These are phyloP conservation scores for Heterochromis multidens DNA, from an alignment of 2,113 vertebrate species.

Conservation along the genomic window DNA sequence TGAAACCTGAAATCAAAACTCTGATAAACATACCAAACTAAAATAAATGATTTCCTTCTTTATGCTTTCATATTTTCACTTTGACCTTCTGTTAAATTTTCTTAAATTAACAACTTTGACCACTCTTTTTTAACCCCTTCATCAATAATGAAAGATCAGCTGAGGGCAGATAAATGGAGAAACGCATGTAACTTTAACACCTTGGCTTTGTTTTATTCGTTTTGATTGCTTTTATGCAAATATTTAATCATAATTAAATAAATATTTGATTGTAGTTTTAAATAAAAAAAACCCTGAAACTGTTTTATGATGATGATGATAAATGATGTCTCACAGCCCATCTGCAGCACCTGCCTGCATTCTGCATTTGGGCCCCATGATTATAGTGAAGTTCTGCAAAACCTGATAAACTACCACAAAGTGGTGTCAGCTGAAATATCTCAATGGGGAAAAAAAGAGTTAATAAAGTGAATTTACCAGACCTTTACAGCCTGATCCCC, in stretches of 20 bases:
- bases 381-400: not conserved
- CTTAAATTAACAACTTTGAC: too few relatives aligned
- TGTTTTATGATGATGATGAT: not conserved
- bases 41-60: not conserved
- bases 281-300: not conserved
- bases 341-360: not conserved
- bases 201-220: too few relatives aligned
- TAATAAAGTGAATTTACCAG: not conserved
- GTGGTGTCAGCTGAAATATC: not conserved
- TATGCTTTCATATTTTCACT: not conserved
- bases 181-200: too few relatives aligned
- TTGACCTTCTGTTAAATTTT: too few relatives aligned
- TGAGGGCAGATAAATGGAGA: too few relatives aligned
- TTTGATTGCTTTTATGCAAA: too few relatives aligned
- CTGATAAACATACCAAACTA: not conserved
- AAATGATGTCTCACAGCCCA: not conserved
- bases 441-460: not conserved
- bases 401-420: not conserved
- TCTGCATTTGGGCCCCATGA: not conserved
- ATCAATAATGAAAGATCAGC: too few relatives aligned
- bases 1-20: not conserved
- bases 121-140: too few relatives aligned
- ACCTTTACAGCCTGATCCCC: not conserved
- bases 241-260: too few relatives aligned
- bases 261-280: too few relatives aligned